Evolutionary conservation across 2,113 vertebrate genomes (phyloP).

Genomic region (Gallinago paraguaiae): DNA sequence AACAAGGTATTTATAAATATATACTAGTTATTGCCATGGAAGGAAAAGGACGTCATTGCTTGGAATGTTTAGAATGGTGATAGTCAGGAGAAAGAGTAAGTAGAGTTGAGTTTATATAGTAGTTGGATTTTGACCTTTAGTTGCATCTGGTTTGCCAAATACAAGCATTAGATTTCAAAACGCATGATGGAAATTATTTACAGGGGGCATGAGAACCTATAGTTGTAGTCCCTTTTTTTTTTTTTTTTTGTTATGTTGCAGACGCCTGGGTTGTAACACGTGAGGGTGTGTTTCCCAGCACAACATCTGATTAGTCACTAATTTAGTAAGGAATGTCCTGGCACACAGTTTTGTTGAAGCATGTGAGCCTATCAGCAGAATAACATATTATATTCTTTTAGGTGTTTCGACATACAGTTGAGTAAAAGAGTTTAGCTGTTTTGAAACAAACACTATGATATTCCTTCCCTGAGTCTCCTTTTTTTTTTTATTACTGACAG

Average conservation of each 20-base stretch:
- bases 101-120: background rate
- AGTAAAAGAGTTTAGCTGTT: background rate
- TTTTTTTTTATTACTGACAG: background rate
- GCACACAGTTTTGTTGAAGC: conserved; percentile 22
- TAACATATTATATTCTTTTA: conserved; percentile 59
- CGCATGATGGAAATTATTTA: conserved; percentile 66
- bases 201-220: conserved; percentile 38
- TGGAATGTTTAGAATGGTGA: background rate
- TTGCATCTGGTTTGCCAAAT: conserved; percentile 41
- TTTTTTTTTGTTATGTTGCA: background rate
- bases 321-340: conserved; percentile 71
- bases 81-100: background rate
- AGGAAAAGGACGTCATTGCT: background rate
- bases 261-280: conserved; percentile 54
- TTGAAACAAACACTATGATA: background rate
- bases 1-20: background rate
- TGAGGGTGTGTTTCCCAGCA: conserved; percentile 69
- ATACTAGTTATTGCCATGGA: background rate
- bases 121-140: conserved; percentile 64
- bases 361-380: conserved; percentile 60
- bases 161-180: conserved; percentile 63
- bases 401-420: background rate
- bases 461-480: background rate
- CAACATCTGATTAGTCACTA: conserved; percentile 74
- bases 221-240: conserved; percentile 4